Conservation (phyloP, 1,140 invertebrate species). For the Apocrypta bakeri region DNA sequence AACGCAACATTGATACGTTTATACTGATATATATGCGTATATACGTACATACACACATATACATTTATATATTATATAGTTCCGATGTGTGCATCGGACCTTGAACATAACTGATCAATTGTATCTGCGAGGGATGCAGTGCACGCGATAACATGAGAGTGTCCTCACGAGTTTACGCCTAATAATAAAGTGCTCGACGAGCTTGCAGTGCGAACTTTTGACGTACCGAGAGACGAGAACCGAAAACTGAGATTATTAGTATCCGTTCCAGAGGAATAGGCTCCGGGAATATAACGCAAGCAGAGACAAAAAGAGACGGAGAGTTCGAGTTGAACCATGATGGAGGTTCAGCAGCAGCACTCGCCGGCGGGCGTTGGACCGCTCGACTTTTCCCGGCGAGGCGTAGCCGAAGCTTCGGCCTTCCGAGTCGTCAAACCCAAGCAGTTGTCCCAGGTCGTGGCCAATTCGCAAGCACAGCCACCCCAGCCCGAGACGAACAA, state of each 20-base stretch:
- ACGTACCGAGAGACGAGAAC: too few species aligned
- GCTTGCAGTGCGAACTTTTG: not conserved
- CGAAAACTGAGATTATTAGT: too few species aligned
- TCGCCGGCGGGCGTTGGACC: constrained; percentile 72
- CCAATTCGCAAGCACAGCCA: constrained; percentile 48
- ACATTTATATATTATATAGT: too few species aligned
- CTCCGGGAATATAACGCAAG: too few species aligned
- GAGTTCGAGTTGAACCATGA: constrained; percentile 60
- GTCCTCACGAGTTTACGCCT: not conserved
- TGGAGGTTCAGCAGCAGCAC: constrained; percentile 73
- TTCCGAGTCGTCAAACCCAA: constrained; percentile 72
- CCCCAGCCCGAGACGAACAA: constrained; percentile 29
- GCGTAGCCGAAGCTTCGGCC: constrained; percentile 71
- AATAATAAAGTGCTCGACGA: too few species aligned
- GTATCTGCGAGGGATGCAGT: too few species aligned
- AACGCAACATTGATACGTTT: too few species aligned
- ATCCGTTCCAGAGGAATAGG: too few species aligned
- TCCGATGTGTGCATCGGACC: too few species aligned
- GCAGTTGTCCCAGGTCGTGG: constrained; percentile 62
- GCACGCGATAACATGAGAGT: constrained; percentile 6
- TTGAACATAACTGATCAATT: too few species aligned
- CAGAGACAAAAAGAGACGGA: not conserved
- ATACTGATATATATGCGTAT: too few species aligned
- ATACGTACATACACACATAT: too few species aligned
- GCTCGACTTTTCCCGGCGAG: constrained; percentile 71